Base-by-base conservation (phyloP, 2,888 invertebrate species). In the Phania funesta region DNA sequence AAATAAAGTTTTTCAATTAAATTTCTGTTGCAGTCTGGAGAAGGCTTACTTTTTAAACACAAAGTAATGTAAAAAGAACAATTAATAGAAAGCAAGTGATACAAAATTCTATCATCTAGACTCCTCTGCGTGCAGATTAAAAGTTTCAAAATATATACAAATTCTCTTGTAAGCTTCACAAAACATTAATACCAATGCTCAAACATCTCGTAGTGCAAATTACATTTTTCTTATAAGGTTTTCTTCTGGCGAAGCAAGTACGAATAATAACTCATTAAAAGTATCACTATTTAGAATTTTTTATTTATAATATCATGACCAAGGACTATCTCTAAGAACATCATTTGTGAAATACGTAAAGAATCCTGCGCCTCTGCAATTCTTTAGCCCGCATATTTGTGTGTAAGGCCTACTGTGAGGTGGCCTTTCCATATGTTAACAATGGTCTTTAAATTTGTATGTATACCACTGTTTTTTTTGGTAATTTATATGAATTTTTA, bases 271-370 rank as follows among this genome's bases (percentile, higher is more conserved):
- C 22, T 46, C 38, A 62, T 46, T 50, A 65, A 65, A 48, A 73
- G 62, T 56, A 81, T 60, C 77, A 62, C 62, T 64, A 68, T 48
- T 54, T 64, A 68, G 54, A 67, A 81, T 73, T 81, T 81, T 76
- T 81, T 73, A 73, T 73, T 56, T 68, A 65, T 56, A 35, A 67
- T 71, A 58, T 35, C 56, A 65, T 71, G 46, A 52, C 32, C 73
- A 62, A 62, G 50, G 54, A 48, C 35, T 77, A 76, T 81, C 81
- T 81, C 73, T 32, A 73, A 67, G 67, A 68, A 60, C 54, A 77
- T 81, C 77, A 81, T 76, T 81, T 73, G 62, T 48, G 48, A 62
- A 78, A 81, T 73, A 73, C 76, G 76, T 77, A 81, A 76, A 81
- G 73, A 81, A 77, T 70, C 46, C 80, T 75, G 29, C 20, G 26